Base-by-base conservation (phyloP, 2,888 invertebrate genomes). In the Diploptera punctata region DNA sequence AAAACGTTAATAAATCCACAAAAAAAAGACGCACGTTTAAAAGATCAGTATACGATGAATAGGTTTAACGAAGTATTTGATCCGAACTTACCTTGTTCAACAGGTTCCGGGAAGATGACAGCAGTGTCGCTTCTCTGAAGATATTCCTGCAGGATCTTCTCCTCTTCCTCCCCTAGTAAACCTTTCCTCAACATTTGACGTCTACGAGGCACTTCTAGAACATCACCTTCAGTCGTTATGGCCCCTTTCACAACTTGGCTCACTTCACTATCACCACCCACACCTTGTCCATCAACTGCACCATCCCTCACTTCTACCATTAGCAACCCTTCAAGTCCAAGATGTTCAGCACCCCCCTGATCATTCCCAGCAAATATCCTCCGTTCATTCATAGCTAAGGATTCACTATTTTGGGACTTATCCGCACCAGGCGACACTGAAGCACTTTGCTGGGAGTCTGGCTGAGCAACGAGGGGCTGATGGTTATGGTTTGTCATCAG, bases 71-170 rank as follows among this genome's bases (percentile, higher is more conserved):
- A n/a, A n/a, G n/a, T n/a, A n/a, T n/a, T n/a, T n/a, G n/a, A n/a
- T n/a, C n/a, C 52, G 9, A 13, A 19, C 65, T n/a, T 29, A 65
- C 65, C 65, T 65, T 65, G 65, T 47, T 65, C 65, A 19, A 83
- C 83, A 9, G 84, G 82, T 76, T 85, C 85, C 13, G 86, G 84
- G 78, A 82, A 86, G 75, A 87, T 86, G 74, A 87, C 85, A 21
- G 85, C 86, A 4, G 87, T 86, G 78, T 86, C 86, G 73, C 83
- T 83, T 71, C 86, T 80, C 75, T 81, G 81, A 77, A 86, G 80
- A 78, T 84, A 83, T 78, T 85, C 85, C 76, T 83, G 80, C 54
- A 86, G 80, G 54, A 86, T 83, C 76, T 81, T 81, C 61, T 83
- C 83, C 21, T 78, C 80, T 65, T 83, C 82, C 38, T 65, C 65